Evolutionary conservation across 2,888 invertebrate genomes (phyloP), one percentile per base, ranked within the genome.

Genomic region (Leucoma salicis): DNA sequence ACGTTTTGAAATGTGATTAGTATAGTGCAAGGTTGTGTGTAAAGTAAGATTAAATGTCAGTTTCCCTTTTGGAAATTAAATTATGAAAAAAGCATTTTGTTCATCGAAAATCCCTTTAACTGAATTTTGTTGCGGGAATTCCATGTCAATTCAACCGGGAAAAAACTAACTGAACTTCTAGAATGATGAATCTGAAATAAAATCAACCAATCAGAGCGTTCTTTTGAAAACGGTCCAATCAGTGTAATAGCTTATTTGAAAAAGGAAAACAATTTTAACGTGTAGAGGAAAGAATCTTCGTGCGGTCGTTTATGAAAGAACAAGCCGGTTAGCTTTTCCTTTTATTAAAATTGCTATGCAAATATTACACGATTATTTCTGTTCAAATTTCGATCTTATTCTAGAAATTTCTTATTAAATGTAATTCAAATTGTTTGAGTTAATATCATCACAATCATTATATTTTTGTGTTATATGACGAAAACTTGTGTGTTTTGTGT

Each of bases 171-270:
- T 39, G 18, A 29, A 8, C 39, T 42, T 47, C 31, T 39, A 46
- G 47, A 55, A 48, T 25, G 39, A 13, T 32, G 13, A 35, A 35
- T 35, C 31, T 6, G 42, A 53, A 49, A 45, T 49, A 39, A 14
- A 35, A 21, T n/a, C n/a, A 12, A 42, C 46, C 48, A 54, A 62
- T 60, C 46, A 43, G 38, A n/a, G 45, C 13, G 29, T 43, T 29
- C 34, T 42, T 57, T 63, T 49, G 42, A 47, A 44, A 51, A 39
- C 42, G 18, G 25, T 13, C 49, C 60, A 63, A 62, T 63, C 57
- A 62, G 47, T 31, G 46, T 32, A 32, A 42, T 42, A 39, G 35
- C 16, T 37, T 39, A 31, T 53, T 58, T 49, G 44, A 43, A 46
- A 58, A 50, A 31, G 43, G 39, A 52, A 46, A 39, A 44, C 46